Evolutionary conservation across 2,888 invertebrate genomes (phyloP), one percentile per base, ranked within the genome.

Genomic region (Archips crataeganus): DNA sequence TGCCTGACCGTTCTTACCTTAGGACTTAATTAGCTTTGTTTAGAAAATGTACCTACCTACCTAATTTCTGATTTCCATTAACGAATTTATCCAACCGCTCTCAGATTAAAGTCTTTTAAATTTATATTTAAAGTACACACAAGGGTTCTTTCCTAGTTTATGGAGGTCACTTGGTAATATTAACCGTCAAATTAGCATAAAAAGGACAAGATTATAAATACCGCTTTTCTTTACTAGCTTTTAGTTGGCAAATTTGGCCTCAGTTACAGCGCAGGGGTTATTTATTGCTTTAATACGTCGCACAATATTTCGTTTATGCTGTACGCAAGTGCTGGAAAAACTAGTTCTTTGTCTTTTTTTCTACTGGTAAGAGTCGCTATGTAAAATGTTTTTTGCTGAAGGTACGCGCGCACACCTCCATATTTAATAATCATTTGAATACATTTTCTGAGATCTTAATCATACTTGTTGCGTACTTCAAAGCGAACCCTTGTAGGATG

Each of bases 271-370:
- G 42, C 63, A 13, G 10, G 13, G 60, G 49, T 63, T 63, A 73
- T 73, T 68, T 73, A 73, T 73, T 68, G 36, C 68, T 63, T 68
- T 63, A 73, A 73, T 68, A 63, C 47, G 57, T 32, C 36, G 45
- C 72, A 72, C 39, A 47, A 67, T 67, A 57, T 72, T 54, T 62
- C 32, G 54, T 57, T 71, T 67, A 63, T 67, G 47, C 61, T 8
- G 9, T n/a, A 64, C 49, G 32, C 45, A 49, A 34, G 34, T 49
- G 45, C n/a, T 15, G 15, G 23, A 45, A 45, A 42, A 57, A 57
- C 2, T 13, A n/a, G n/a, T n/a, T n/a, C n/a, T 6, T 5, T n/a
- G 13, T 32, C 32, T 11, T 32, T 32, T 57, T 57, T 57, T 32
- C 11, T 11, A 4, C 10, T 11, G 13, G n/a, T 23, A 1, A 1